Evolutionary conservation across 1,140 invertebrate species (phyloP), one percentile per base, ranked within the genome.

Genomic region (Panulirus ornatus): DNA sequence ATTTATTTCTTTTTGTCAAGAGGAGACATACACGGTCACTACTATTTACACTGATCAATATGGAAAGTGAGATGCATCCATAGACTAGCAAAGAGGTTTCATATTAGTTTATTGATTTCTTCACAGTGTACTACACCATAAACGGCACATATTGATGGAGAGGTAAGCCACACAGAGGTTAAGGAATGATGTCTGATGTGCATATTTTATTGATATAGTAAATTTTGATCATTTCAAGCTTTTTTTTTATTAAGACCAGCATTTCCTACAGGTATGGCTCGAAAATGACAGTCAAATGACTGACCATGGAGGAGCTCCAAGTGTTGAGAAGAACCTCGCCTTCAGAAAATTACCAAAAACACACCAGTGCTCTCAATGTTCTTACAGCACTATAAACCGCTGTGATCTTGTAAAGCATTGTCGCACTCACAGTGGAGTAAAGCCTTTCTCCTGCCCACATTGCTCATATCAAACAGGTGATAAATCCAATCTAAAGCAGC

Each of bases 221-320:
- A 66, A 58, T 30, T 66, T 66, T 66, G n/a, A 66, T 8, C 30
- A 27, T 27, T 66, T 66, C n/a, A 66, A 44, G 66, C 40, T 42
- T 30, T 71, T 85, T 71, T 27, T 47, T 51, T 75, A 85, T 85
- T 85, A 85, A 85, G 83, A 85, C 70, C 14, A 42, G 63, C 85
- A 88, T 88, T 88, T 88, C 85, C 85, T 81, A 79, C 85, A 88
- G 85, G 85, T 88, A 76, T 88, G 75, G 75, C 73, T 88, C 75
- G 63, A 81, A 81, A 88, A 88, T 88, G 85, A 78, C 73, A 79
- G 85, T 78, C 75, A 88, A 47, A 79, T 88, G 42, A 76, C 76
- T 66, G 85, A 79, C 51, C 75, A 38, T 44, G 76, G 85, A 88
- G 85, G 73, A 88, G 38, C 85, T n/a, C n/a, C 40, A 58, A 38